A percentile compares a stretch with the other conserved stretches of the same genome.
These are phyloP conservation scores for Saguinus midas DNA, from an alignment of 2,113 vertebrate species.

Conservation along the genomic window DNA sequence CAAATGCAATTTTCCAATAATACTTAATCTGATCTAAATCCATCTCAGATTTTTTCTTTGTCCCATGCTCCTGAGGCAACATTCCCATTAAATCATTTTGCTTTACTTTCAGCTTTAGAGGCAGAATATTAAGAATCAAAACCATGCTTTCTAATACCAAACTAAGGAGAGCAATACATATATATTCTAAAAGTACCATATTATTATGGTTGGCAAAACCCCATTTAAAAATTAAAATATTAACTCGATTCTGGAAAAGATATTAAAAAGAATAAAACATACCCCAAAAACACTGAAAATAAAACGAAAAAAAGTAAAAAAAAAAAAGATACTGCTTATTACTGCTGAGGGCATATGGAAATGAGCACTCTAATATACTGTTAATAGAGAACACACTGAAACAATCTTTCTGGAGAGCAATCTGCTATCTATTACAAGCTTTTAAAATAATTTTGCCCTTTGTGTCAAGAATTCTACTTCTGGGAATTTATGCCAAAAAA, in stretches of 20 bases:
- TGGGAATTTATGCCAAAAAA: background rate
- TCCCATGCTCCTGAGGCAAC: background rate
- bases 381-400: background rate
- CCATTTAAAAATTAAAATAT: slow-evolving; percentile 42
- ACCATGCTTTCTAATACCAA: slow-evolving; percentile 21
- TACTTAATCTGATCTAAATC: background rate
- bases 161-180: background rate
- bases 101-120: slow-evolving; percentile 28
- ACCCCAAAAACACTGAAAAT: no score
- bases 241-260: slow-evolving; percentile 24
- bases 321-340: slow-evolving; percentile 6
- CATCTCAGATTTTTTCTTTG: background rate
- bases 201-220: background rate
- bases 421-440: background rate
- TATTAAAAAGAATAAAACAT: background rate
- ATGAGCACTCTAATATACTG: background rate
- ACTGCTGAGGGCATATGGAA: background rate
- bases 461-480: background rate
- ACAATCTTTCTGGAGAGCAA: slow-evolving; percentile 43
- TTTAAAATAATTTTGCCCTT: slow-evolving; percentile 45
- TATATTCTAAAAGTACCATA: background rate
- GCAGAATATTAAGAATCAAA: slow-evolving; percentile 30
- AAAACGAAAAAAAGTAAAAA: background rate
- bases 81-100: background rate
- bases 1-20: background rate